These are phyloP conservation scores for Axea sp. DNA, from an alignment of 2,888 invertebrate species.

Conservation along the genomic window DNA sequence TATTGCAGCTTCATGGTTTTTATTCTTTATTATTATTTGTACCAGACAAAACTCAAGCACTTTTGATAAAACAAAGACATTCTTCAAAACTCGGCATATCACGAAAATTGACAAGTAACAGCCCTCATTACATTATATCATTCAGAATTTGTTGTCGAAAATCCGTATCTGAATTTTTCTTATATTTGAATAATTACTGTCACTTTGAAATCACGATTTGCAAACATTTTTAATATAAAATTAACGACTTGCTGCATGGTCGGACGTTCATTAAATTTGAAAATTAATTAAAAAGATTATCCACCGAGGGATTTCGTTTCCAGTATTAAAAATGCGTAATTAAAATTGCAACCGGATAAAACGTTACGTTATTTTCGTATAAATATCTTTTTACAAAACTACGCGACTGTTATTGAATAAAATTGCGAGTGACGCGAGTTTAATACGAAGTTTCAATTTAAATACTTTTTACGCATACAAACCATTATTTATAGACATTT, in stretches of 20 bases:
- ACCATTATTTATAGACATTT: too few species aligned
- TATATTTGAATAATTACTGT: conserved; percentile 3
- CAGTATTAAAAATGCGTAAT: conserved; percentile 3
- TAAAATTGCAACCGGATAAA: conserved; percentile 9
- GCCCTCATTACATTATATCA: conserved; percentile 6
- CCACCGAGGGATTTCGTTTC: conserved; percentile 1
- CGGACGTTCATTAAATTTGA: background rate
- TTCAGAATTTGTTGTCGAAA: background rate
- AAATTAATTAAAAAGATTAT: conserved; percentile 19
- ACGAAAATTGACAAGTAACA: background rate
- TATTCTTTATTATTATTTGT: too few species aligned
- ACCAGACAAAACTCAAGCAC: too few species aligned
- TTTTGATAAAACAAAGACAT: too few species aligned
- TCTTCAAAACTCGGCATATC: background rate
- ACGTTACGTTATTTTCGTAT: too few species aligned
- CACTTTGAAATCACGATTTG: background rate
- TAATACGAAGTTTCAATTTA: too few species aligned
- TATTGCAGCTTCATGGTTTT: too few species aligned
- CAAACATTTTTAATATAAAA: background rate
- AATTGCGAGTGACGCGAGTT: too few species aligned
- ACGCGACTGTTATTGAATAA: too few species aligned
- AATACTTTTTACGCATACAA: too few species aligned
- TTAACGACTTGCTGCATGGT: background rate
- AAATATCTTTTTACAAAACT: too few species aligned
- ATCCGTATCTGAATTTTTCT: background rate